Conservation (phyloP, 2,797 vertebrate species). For the Oreochromis grahami region DNA sequence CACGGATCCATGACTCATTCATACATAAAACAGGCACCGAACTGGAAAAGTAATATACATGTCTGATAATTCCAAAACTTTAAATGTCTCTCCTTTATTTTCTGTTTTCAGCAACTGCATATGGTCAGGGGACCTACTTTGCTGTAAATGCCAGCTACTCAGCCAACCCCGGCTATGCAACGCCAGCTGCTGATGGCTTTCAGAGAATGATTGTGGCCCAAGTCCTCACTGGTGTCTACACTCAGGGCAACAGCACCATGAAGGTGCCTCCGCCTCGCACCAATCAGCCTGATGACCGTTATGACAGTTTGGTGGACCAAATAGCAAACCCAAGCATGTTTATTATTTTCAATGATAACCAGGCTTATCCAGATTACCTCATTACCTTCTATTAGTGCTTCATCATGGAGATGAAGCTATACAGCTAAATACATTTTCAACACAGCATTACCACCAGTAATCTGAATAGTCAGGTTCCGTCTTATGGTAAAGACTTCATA, state of each 20-base stretch:
- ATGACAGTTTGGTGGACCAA: conserved; percentile 59
- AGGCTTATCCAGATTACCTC: conserved; percentile 70
- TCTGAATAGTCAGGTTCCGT: background rate
- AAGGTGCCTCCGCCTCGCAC: conserved; percentile 31
- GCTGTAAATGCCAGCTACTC: conserved; percentile 60
- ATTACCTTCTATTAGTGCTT: conserved; percentile 50
- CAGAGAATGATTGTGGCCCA: conserved; percentile 62
- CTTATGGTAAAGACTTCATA: background rate
- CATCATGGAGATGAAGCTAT: background rate
- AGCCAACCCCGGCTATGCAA: conserved; percentile 43
- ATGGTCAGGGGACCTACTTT: conserved; percentile 69
- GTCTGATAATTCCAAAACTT: background rate
- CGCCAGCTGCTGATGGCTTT: conserved; percentile 22
- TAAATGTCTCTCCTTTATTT: background rate
- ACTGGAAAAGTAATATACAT: accelerated
- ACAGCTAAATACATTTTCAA: background rate
- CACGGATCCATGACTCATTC: background rate
- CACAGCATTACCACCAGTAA: background rate
- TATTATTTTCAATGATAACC: conserved; percentile 66
- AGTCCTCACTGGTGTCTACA: conserved; percentile 64
- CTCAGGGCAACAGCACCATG: conserved; percentile 18
- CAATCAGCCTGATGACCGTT: background rate
- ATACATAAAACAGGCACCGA: background rate
- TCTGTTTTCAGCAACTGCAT: conserved; percentile 27
- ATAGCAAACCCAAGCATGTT: conserved; percentile 40